phyloP scores from a whole-genome alignment of 2,113 vertebrate genomes.

The Gymnarchus niloticus region DNA sequence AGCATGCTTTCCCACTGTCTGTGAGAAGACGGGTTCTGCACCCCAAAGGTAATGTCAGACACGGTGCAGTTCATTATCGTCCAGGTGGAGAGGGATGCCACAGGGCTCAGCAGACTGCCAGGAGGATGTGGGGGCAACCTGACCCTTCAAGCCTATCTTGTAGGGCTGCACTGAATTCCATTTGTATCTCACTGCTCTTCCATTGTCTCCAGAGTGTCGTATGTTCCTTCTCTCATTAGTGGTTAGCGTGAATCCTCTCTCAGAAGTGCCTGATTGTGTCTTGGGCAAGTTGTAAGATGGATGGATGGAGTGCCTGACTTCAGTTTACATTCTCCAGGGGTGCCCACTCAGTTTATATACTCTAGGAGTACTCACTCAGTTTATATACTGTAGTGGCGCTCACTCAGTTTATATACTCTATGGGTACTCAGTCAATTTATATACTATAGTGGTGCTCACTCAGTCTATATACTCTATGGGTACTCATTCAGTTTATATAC shows the following conservation, averaged over 20 bases:
- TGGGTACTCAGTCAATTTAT: too few relatives aligned
- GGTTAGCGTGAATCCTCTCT: background rate
- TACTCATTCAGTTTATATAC: too few relatives aligned
- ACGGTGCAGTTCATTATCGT: slow-evolving; percentile 42
- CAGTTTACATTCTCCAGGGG: background rate
- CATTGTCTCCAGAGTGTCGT: background rate
- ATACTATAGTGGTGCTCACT: too few relatives aligned
- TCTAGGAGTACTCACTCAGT: too few relatives aligned
- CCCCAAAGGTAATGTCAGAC: slow-evolving; percentile 44
- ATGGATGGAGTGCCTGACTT: background rate
- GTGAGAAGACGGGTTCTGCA: slow-evolving; percentile 44
- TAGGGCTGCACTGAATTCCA: too few relatives aligned
- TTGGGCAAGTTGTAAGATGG: too few relatives aligned
- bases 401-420: too few relatives aligned
- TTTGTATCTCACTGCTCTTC: background rate
- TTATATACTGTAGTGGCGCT: too few relatives aligned
- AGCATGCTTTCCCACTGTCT: slow-evolving; percentile 37
- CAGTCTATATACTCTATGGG: too few relatives aligned
- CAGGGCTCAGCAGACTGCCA: slow-evolving; percentile 36
- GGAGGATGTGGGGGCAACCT: background rate
- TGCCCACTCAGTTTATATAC: too few relatives aligned
- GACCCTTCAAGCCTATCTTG: background rate
- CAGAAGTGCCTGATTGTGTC: background rate
- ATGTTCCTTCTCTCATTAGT: background rate
- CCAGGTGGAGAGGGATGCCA: slow-evolving; percentile 35